Evolutionary conservation across 1,140 invertebrate genomes (phyloP).

Genomic region (Diorhabda elongata): DNA sequence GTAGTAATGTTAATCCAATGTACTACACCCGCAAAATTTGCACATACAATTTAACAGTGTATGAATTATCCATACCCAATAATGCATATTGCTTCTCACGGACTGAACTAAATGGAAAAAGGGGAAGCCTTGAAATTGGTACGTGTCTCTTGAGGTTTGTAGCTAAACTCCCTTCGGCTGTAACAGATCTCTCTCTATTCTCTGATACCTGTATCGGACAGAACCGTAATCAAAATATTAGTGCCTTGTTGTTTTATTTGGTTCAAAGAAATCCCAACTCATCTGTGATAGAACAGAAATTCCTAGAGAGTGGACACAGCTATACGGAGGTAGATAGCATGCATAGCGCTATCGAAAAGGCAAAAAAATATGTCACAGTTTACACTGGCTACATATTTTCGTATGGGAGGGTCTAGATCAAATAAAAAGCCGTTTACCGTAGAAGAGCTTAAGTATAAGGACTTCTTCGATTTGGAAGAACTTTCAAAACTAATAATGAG

Average conservation of each 20-base stretch:
- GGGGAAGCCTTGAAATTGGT: slow-evolving; percentile 29
- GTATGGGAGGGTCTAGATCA: too few species aligned
- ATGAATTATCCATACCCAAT: slow-evolving; percentile 24
- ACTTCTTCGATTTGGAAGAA: neutral
- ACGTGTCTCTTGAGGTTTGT: slow-evolving; percentile 22
- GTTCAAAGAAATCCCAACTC: slow-evolving; percentile 12
- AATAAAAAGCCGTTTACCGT: neutral
- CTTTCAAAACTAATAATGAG: neutral
- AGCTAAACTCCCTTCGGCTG: neutral
- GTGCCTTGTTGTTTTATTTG: slow-evolving; percentile 7
- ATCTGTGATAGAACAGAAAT: slow-evolving; percentile 16
- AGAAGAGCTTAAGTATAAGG: neutral
- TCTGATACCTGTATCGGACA: slow-evolving; percentile 7
- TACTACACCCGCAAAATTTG: slow-evolving; percentile 31
- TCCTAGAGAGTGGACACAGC: slow-evolving; percentile 30
- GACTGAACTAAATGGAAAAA: slow-evolving; percentile 30
- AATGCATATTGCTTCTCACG: slow-evolving; percentile 25
- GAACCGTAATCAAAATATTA: slow-evolving; percentile 9
- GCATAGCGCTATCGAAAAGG: slow-evolving; percentile 34
- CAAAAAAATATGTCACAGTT: slow-evolving; percentile 19
- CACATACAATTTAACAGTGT: slow-evolving; percentile 31
- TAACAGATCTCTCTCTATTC: neutral
- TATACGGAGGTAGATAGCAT: slow-evolving; percentile 43
- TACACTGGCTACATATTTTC: too few species aligned
- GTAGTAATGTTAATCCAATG: slow-evolving; percentile 17